Evolutionary conservation across 2,888 invertebrate species (phyloP).

Genomic region (Cheilosia vernalis): DNA sequence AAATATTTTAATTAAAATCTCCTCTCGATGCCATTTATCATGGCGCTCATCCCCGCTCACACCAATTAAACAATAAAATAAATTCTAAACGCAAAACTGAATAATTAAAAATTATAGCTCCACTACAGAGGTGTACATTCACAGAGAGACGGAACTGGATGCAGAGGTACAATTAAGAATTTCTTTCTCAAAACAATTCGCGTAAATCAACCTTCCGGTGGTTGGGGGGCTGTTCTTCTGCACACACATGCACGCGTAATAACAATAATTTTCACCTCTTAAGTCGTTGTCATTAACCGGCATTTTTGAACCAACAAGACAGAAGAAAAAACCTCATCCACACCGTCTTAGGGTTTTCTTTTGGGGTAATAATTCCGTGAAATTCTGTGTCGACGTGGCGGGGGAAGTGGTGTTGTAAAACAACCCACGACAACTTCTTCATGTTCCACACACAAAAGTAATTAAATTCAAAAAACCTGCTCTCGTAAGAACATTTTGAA

Average conservation of each 20-base stretch:
- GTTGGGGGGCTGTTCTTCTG: slow-evolving; percentile 17
- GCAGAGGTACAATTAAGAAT: slow-evolving; percentile 59
- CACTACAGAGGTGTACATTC: slow-evolving; percentile 17
- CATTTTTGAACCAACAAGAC: slow-evolving; percentile 18
- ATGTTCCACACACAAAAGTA: slow-evolving; percentile 60
- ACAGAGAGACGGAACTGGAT: slow-evolving; percentile 8
- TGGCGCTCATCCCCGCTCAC: slow-evolving; percentile 51
- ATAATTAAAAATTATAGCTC: slow-evolving; percentile 70
- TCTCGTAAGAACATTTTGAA: slow-evolving; percentile 60
- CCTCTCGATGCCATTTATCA: slow-evolving; percentile 62
- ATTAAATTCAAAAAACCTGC: slow-evolving; percentile 72
- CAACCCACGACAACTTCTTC: slow-evolving; percentile 58
- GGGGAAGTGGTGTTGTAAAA: slow-evolving; percentile 27
- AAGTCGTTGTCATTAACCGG: slow-evolving; percentile 63
- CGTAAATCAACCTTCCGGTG: slow-evolving; percentile 69
- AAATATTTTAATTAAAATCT: slow-evolving; percentile 67
- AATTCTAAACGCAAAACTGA: slow-evolving; percentile 55
- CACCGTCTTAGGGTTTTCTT: slow-evolving; percentile 28
- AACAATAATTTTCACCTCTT: slow-evolving; percentile 75
- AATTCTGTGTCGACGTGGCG: slow-evolving; percentile 28
- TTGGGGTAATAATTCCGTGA: slow-evolving; percentile 40
- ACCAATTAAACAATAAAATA: slow-evolving; percentile 71
- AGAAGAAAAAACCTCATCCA: neutral
- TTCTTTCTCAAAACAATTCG: slow-evolving; percentile 59
- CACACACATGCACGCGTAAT: slow-evolving; percentile 58